Base-by-base conservation (phyloP, 2,797 vertebrate species). In the Psittacula echo region DNA sequence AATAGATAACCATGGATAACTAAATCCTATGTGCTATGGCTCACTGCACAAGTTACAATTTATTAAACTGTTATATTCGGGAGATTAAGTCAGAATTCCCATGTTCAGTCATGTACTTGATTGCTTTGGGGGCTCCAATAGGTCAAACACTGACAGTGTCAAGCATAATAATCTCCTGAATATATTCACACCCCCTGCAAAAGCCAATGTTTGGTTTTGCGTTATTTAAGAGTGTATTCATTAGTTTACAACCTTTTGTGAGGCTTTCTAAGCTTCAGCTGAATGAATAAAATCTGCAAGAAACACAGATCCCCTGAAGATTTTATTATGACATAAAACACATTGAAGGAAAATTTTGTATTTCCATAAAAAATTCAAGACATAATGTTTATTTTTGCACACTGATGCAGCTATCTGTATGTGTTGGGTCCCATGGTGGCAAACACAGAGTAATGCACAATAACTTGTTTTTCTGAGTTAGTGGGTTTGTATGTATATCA, bases 121-220 rank as follows among this genome's bases (percentile, higher is more conserved):
- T 74, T 83, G 64, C 44, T 95, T 85, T 87, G 50, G 78, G 89
- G 81, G 47, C 42, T 91, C 72, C 54, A 45, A n/a, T 9, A 58
- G 62, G 90, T 95, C 93, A 97, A 34, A 89, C 19, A 81, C 60
- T 68, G 58, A 74, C 56, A 87, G 60, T 70, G 72, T 82, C 78
- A 81, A 72, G 44, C 53, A 61, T 95, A 95, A 94, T 97, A 96
- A 89, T 90, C 66, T 92, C n/a, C 70, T 93, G 78, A 95, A 90
- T 96, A 94, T 90, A 95, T 96, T 94, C 62, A 87, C 72, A 89
- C 42, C 24, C 50, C 44, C 18, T 76, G n/a, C 42, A 66, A 89
- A 93, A 95, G 22, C 53, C 51, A 87, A 30, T 41, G 23, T 58
- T 94, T 73, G 26, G 5, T 73, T 92, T 89, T 51, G 37, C 47